A percentile compares a stretch with the other conserved stretches of the same genome.
Evolutionary conservation across 1,140 invertebrate species (phyloP).

Genomic region (Helicoverpa zea): DNA sequence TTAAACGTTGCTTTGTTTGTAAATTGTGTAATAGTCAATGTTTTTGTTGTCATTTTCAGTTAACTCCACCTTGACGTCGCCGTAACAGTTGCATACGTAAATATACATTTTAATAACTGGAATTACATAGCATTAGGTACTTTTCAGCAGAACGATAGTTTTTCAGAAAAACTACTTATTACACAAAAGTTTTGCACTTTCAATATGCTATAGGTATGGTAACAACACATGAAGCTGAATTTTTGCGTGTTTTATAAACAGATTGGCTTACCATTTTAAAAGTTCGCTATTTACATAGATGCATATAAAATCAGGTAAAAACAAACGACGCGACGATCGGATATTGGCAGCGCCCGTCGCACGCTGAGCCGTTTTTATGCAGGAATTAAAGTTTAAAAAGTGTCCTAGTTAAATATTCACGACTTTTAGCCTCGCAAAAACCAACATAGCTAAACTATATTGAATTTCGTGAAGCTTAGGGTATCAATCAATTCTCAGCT

Average conservation of each 20-base stretch:
- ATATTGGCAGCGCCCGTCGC: not conserved
- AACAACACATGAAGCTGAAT: too few species aligned
- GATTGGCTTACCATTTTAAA: too few species aligned
- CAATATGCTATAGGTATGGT: too few species aligned
- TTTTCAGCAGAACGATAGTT: too few species aligned
- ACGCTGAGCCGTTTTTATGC: conserved; percentile 4
- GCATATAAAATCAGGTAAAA: not conserved
- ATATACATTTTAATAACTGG: too few species aligned
- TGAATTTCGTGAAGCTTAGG: conserved; percentile 32
- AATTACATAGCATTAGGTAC: too few species aligned
- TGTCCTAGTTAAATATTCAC: conserved; percentile 13
- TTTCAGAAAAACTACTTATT: too few species aligned
- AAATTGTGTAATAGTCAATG: conserved; percentile 20
- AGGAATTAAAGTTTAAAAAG: not conserved
- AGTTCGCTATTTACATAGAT: not conserved
- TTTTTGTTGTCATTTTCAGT: conserved; percentile 20
- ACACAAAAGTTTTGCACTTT: too few species aligned
- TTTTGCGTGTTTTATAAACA: too few species aligned
- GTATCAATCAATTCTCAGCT: conserved; percentile 28
- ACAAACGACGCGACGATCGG: not conserved
- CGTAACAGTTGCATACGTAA: too few species aligned
- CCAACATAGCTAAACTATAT: conserved; percentile 22
- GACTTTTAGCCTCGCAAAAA: conserved; percentile 18
- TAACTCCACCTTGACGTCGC: not conserved
- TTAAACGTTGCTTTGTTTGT: conserved; percentile 13